phyloP scores from a whole-genome alignment of 1,140 invertebrate species.

The Drosophila orena region DNA sequence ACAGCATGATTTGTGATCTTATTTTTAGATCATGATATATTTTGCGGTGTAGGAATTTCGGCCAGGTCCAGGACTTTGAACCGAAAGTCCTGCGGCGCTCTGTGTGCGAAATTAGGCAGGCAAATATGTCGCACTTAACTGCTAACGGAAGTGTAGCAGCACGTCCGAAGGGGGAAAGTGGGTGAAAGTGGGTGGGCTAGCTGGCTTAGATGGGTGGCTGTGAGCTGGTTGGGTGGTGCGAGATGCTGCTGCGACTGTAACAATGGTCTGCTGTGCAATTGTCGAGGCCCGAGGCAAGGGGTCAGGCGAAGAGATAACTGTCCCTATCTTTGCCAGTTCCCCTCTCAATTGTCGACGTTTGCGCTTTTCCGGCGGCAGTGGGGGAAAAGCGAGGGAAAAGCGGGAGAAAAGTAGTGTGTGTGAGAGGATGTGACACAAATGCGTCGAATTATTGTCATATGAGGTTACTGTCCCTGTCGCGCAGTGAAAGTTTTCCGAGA shows the following conservation, averaged over 20 bases:
- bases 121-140: slow-evolving; percentile 82
- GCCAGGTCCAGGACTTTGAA: slow-evolving; percentile 53
- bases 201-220: neutral
- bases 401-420: too few relatives aligned
- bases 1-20: neutral
- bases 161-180: slow-evolving; percentile 31
- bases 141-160: slow-evolving; percentile 62
- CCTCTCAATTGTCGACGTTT: slow-evolving; percentile 72
- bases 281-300: slow-evolving; percentile 46
- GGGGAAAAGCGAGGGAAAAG: neutral
- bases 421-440: slow-evolving; percentile 69
- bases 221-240: slow-evolving; percentile 1
- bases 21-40: neutral
- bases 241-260: slow-evolving; percentile 15
- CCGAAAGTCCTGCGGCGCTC: slow-evolving; percentile 59
- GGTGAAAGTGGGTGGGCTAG: neutral
- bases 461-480: slow-evolving; percentile 77
- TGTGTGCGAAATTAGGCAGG: slow-evolving; percentile 72
- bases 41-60: slow-evolving; percentile 3
- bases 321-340: slow-evolving; percentile 24
- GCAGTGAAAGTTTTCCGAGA: slow-evolving; percentile 71
- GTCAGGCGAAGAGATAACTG: slow-evolving; percentile 25
- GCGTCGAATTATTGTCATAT: slow-evolving; percentile 82
- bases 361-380: slow-evolving; percentile 54
- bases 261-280: slow-evolving; percentile 66